Evolutionary conservation across 2,888 invertebrate species (phyloP), one percentile per base, ranked within the genome.

Genomic region (Cyaniris semiargus): DNA sequence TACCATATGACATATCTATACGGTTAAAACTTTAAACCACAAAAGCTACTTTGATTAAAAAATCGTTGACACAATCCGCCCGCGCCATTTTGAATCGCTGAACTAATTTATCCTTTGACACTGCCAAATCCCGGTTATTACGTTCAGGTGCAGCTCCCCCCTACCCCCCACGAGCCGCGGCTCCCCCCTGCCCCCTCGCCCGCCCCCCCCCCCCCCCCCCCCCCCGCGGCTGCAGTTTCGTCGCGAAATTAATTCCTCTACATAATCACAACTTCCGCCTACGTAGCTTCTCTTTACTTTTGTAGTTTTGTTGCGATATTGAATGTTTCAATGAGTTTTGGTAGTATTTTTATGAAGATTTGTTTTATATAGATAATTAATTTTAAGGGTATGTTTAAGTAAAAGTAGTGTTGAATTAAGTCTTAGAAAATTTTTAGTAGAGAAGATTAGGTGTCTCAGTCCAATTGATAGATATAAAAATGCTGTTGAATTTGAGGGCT

Each of bases 161-260:
- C 60, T 27, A 27, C 31, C 4, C 66, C n/a, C n/a, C n/a, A n/a
- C n/a, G n/a, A n/a, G n/a, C n/a, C n/a, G 92, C 89, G 85, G 87
- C 85, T 84, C 60, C 66, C 66, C 27, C 66, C 66, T 5, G 5
- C 6, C 15, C 21, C 7, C 23, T 13, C 60, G 60, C 53, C 18
- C 15, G 23, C 3, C 18, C 1, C 6, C 66, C 5, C 0, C 18
- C 0, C 18, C 1, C 53, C 5, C 5, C 0, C 6, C 13, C 15
- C 15, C 66, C 6, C 27, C 66, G 66, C 66, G 66, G 27, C 66
- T 66, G 66, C 88, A 90, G 92, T 91, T 91, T 92, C 90, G 91
- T 91, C 91, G 93, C 91, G 90, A 92, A 94, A 94, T 94, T 94
- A 94, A 94, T 93, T 94, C 92, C 92, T 93, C 93, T 92, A 93